Evolutionary conservation across 2,797 vertebrate species (phyloP).

Genomic region (Dryobates pubescens): DNA sequence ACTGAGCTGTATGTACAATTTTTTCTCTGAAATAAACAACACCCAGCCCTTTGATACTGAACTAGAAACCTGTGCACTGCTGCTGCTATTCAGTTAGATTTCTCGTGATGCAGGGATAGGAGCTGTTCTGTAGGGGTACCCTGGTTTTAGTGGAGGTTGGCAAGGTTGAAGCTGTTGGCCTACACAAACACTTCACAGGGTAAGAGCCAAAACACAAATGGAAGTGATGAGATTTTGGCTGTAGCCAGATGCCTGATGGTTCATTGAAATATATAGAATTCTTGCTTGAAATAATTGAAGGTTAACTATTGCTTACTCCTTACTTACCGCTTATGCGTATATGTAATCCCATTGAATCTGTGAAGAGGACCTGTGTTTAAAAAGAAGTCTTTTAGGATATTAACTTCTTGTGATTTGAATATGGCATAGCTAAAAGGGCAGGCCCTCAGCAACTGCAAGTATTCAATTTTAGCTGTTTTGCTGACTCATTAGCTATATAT

Average conservation of each 20-base stretch:
- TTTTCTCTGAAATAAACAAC: neutral
- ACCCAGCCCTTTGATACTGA: neutral
- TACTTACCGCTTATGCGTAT: neutral
- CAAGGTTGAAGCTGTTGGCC: neutral
- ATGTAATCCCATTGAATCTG: neutral
- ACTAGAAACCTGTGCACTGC: neutral
- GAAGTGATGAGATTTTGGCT: neutral
- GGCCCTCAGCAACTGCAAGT: neutral
- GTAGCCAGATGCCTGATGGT: neutral
- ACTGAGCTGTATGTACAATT: neutral
- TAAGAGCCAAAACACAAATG: neutral
- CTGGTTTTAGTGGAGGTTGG: neutral
- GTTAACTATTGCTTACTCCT: neutral
- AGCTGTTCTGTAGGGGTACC: fast-evolving
- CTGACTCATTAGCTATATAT: neutral
- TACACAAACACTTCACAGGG: neutral
- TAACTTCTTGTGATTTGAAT: neutral
- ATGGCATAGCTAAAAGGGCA: neutral
- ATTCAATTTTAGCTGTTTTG: neutral
- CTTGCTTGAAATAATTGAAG: neutral
- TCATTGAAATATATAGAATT: neutral
- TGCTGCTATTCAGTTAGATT: neutral
- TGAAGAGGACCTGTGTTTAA: neutral
- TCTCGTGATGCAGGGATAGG: fast-evolving
- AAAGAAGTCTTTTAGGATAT: neutral